A percentile compares a stretch with the other conserved stretches of the same genome.
Conservation (phyloP, 1,140 invertebrate species). For the Drosophila pseudoananassae region DNA sequence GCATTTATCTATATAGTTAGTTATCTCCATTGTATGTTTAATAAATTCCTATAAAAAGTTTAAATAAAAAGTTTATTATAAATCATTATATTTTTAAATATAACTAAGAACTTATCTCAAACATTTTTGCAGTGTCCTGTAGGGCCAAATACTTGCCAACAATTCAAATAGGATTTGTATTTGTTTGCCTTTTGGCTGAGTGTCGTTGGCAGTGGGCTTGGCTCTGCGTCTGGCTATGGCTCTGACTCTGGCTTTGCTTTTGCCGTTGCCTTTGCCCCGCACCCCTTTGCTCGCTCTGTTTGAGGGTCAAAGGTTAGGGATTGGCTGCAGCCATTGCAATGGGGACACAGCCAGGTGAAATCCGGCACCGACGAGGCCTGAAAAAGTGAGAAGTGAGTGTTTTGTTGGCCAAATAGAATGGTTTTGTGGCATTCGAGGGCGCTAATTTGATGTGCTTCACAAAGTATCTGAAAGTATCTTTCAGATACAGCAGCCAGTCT, state of each 20-base stretch:
- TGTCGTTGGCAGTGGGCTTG: conserved; percentile 4
- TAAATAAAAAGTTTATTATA: too few relatives aligned
- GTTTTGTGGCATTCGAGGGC: conserved; percentile 19
- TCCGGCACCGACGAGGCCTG: too few relatives aligned
- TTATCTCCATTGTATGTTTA: too few relatives aligned
- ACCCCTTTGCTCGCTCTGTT: not conserved
- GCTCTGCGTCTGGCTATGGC: not conserved
- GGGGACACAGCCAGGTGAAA: not conserved
- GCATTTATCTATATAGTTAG: too few relatives aligned
- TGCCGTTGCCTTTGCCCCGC: not conserved
- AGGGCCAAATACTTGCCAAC: conserved; percentile 22
- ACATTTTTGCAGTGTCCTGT: not conserved
- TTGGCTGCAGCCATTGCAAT: conserved; percentile 15
- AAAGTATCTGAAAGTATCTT: conserved; percentile 40
- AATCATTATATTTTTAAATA: too few relatives aligned
- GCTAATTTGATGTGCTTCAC: conserved; percentile 47
- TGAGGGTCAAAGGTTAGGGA: not conserved
- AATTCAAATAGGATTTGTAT: conserved; percentile 54
- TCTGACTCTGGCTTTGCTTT: not conserved
- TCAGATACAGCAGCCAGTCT: conserved; percentile 5
- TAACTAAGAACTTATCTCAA: not conserved
- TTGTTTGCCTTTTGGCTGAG: conserved; percentile 53
- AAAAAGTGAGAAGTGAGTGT: conserved; percentile 12
- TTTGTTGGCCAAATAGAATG: conserved; percentile 53
- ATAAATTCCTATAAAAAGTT: too few relatives aligned